Base-by-base conservation (phyloP, 2,888 invertebrate species). In the Drosophila meridionalis region DNA sequence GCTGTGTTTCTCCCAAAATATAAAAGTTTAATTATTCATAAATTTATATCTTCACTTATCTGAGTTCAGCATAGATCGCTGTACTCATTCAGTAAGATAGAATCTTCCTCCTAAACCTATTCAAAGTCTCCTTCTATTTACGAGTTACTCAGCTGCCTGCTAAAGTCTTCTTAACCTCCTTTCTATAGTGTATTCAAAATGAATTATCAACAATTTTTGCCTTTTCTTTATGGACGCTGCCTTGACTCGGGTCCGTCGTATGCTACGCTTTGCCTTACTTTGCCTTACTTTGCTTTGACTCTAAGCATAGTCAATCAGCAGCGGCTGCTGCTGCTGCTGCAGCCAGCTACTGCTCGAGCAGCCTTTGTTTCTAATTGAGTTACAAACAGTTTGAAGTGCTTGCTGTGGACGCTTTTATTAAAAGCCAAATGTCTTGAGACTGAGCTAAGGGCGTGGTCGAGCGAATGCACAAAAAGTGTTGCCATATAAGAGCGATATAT, bases 171-270 rank as follows among this genome's bases (percentile, higher is more conserved):
- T 30, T n/a, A n/a, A 1, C 20, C 11, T 9, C 11, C 47, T 1
- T 2, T 42, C 42, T 28, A 20, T 32, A 78, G 78, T 38, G 82
- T 70, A 74, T 69, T 62, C 43, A 83, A 90, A 90, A 80, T 87
- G 89, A 87, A 89, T 87, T 87, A 87, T 80, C 90, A 80, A 76
- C 77, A 58, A 80, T 90, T 90, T 90, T 88, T 90, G 74, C 83
- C 68, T 75, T 73, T 75, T 76, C 69, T 74, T 75, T 75, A 69
- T 82, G 61, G 74, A 57, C 50, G 56, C 34, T 73, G 53, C 69
- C 65, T 55, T 53, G 55, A 42, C 55, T 63, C 43, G 61, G n/a
- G 38, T 20, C 20, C 20, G 20, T 63, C 43, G 40, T 45, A 28
- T 38, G 60, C 12, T 30, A 32, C 32, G 50, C 50, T 50, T 50